Conservation (phyloP, 2,888 invertebrate species). For the Cremastinae sp. region DNA sequence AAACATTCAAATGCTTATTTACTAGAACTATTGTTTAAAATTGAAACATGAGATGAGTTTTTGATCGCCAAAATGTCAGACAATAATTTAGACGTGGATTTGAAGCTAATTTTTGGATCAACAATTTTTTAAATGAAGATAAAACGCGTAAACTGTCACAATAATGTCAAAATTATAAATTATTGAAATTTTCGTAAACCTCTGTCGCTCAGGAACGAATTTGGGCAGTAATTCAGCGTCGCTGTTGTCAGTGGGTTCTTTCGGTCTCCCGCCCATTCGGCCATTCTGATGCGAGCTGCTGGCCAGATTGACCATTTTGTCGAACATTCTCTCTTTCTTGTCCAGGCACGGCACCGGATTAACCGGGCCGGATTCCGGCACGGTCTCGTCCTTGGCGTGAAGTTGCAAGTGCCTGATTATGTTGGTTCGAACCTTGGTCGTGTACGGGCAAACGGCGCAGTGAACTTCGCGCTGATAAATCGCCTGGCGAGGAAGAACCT, state of each 20-base stretch:
- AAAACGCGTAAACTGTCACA: too few species aligned
- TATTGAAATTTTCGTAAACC: conserved; percentile 64
- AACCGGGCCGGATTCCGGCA: conserved; percentile 86
- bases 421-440: conserved; percentile 87
- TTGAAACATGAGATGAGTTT: too few species aligned
- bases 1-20: too few species aligned
- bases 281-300: conserved; percentile 84
- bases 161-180: too few species aligned
- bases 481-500: conserved; percentile 84
- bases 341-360: conserved; percentile 92
- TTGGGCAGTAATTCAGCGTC: conserved; percentile 74
- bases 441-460: conserved; percentile 87
- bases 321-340: conserved; percentile 90
- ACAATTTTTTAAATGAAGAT: too few species aligned
- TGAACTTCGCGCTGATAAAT: conserved; percentile 84
- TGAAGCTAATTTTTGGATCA: too few species aligned
- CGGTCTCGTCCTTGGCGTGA: conserved; percentile 84
- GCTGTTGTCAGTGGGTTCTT: conserved; percentile 63
- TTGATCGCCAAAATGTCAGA: too few species aligned
- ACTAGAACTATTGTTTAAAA: too few species aligned
- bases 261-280: conserved; percentile 77
- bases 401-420: conserved; percentile 86
- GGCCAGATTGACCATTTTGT: conserved; percentile 92
- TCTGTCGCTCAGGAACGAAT: conserved; percentile 77
- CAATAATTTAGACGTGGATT: too few species aligned